A percentile compares a stretch with the other conserved stretches of the same genome.
phyloP scores from a whole-genome alignment of 2,797 vertebrate genomes.

The Lagorchestes hirsutus region DNA sequence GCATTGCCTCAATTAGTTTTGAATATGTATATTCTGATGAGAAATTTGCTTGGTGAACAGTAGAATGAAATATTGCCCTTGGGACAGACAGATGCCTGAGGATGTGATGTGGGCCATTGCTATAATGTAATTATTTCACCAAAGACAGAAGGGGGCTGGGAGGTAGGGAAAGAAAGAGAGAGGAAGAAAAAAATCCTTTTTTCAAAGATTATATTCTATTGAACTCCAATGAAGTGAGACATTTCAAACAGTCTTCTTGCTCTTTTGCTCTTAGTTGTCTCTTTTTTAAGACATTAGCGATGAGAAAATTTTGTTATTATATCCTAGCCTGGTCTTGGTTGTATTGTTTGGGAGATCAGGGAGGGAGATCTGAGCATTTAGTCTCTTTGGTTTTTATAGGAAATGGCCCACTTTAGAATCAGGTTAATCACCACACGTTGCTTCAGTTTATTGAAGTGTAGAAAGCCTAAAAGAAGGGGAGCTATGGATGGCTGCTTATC shows the following conservation, averaged over 20 bases:
- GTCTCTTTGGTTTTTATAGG: constrained; percentile 11
- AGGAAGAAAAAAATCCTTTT: constrained; percentile 24
- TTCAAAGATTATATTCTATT: constrained; percentile 46
- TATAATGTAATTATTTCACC: constrained; percentile 51
- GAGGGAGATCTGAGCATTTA: not conserved
- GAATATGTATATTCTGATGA: constrained; percentile 73
- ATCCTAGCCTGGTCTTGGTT: constrained; percentile 8
- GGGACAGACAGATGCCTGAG: constrained; percentile 50
- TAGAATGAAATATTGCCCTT: constrained; percentile 72
- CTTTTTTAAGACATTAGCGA: not conserved
- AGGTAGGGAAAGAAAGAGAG: not conserved
- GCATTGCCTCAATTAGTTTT: constrained; percentile 65
- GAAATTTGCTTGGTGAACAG: constrained; percentile 71
- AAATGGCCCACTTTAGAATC: constrained; percentile 24
- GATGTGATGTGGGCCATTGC: constrained; percentile 42
- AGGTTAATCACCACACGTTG: not conserved
- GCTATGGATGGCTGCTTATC: constrained; percentile 10
- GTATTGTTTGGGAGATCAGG: not conserved
- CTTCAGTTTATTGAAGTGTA: not conserved
- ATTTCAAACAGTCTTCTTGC: not conserved
- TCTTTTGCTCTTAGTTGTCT: not conserved
- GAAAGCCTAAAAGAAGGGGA: constrained; percentile 30
- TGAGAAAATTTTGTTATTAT: constrained; percentile 17
- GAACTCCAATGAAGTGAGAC: constrained; percentile 18
- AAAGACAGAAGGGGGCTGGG: constrained; percentile 43